Evolutionary conservation across 2,113 vertebrate genomes (phyloP).

Genomic region (Neolamprologus sp.): DNA sequence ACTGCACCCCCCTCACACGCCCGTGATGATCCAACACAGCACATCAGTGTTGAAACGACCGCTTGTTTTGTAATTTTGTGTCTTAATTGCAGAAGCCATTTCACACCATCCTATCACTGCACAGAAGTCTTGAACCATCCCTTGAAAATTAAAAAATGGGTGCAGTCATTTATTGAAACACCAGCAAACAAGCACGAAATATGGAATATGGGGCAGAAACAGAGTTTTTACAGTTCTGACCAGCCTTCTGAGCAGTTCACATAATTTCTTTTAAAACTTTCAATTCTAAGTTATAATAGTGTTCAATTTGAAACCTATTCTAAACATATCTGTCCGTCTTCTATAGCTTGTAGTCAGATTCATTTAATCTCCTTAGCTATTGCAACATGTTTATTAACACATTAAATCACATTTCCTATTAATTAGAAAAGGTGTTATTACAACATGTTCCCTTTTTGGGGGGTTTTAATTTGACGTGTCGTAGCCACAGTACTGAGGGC

Average conservation of each 20-base stretch:
- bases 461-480: neutral
- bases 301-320: neutral
- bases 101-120: neutral
- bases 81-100: neutral
- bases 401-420: neutral
- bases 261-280: neutral
- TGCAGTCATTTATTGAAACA: neutral
- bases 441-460: neutral
- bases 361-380: neutral
- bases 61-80: neutral
- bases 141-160: rapidly evolving
- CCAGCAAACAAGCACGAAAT: neutral
- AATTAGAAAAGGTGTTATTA: neutral
- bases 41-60: neutral
- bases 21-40: neutral
- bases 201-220: neutral
- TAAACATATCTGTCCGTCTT: neutral
- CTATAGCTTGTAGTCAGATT: neutral
- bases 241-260: neutral
- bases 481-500: neutral
- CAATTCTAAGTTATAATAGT: neutral
- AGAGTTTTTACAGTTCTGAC: neutral
- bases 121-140: neutral
- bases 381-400: neutral
- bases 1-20: neutral